Base-by-base conservation (phyloP, 2,888 invertebrate species). In the Frankliniella fusca region DNA sequence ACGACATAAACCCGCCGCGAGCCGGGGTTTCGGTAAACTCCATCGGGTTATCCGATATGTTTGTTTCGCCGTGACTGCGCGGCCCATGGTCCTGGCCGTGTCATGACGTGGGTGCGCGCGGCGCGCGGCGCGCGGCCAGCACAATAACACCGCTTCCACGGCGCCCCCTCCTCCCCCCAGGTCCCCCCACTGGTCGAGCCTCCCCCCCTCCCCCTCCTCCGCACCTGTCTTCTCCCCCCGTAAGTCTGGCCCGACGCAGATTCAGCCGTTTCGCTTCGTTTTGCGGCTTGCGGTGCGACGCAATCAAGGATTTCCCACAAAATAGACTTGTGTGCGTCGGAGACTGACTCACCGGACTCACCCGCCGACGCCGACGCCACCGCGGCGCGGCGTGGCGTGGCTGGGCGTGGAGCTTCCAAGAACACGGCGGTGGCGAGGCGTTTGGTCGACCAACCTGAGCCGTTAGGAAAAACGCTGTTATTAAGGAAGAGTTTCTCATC, bases 231-330 rank as follows among this genome's bases (percentile, higher is more conserved):
- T 50, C 50, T 15, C 50, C 15, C 50, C 50, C 50, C 54, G n/a
- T n/a, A n/a, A n/a, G 38, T 3, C 61, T 18, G 61, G 20, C 61
- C 61, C 61, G 61, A 7, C 61, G 20, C 3, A 12, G 15, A 54
- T 61, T n/a, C 61, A 76, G 70, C 27, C 23, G 70, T 27, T 38
- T 38, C 38, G 38, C 70, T 23, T 27, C 70, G 70, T 76, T 27
- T 76, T 76, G 70, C 70, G 70, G 70, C 70, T 76, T 76, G 70
- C 27, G 70, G 70, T 27, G 70, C 70, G 70, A 76, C 70, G 70
- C 70, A 76, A 76, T 76, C 70, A 76, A 76, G 27, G 27, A 76
- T 27, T 76, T 76, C 70, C 70, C 70, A 76, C 70, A 76, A 76
- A 76, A 27, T 76, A 76, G 70, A 38, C 38, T 38, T 38, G 54